A percentile compares a stretch with the other conserved stretches of the same genome.
Conservation (phyloP, 1,140 invertebrate species). For the Drosophila seguyi region DNA sequence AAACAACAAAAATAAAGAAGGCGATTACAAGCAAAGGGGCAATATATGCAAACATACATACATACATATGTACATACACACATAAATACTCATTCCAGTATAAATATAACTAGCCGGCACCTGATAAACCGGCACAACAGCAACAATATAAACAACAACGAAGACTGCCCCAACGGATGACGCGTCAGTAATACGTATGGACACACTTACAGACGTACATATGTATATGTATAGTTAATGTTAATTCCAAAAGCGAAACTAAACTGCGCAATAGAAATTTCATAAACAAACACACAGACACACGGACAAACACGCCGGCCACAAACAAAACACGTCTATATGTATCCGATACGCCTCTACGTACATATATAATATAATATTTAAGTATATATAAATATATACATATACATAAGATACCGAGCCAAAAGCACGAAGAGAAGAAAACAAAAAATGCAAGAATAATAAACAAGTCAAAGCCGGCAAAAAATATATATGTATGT, state of each 20-base stretch:
- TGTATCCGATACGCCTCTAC: slow-evolving; percentile 6
- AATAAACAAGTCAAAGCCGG: slow-evolving; percentile 69
- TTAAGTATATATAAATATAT: background rate
- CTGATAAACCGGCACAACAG: slow-evolving; percentile 76
- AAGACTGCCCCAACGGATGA: slow-evolving; percentile 55
- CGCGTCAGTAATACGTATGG: slow-evolving; percentile 6
- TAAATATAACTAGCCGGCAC: slow-evolving; percentile 63
- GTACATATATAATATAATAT: slow-evolving; percentile 6
- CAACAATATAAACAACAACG: slow-evolving; percentile 30
- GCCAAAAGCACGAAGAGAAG: slow-evolving; percentile 50
- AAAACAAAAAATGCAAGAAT: slow-evolving; percentile 36
- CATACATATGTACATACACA: background rate
- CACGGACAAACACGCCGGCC: slow-evolving; percentile 25
- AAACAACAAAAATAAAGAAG: slow-evolving; percentile 17
- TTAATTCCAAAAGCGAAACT: slow-evolving; percentile 48
- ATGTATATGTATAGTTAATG: slow-evolving; percentile 13
- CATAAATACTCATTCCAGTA: slow-evolving; percentile 7
- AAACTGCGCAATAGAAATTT: slow-evolving; percentile 82
- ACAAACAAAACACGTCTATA: slow-evolving; percentile 42
- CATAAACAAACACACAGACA: slow-evolving; percentile 64
- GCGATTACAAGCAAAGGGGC: background rate
- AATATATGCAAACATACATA: background rate
- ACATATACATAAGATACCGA: slow-evolving; percentile 41
- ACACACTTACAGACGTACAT: background rate
- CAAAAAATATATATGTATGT: slow-evolving; percentile 41